Evolutionary conservation across 2,888 invertebrate genomes (phyloP).

Genomic region (Timandra comae): DNA sequence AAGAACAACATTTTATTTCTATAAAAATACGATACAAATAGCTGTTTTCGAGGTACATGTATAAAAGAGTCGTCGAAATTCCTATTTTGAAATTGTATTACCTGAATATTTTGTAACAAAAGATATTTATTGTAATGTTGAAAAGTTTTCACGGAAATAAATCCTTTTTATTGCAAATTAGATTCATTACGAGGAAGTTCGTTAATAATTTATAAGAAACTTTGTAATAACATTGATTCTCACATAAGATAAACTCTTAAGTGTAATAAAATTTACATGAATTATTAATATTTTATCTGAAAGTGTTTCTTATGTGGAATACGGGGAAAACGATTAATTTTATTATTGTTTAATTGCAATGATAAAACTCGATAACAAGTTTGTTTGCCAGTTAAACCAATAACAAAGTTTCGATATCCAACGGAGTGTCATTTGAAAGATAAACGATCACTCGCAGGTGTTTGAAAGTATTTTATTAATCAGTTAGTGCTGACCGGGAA

Average conservation of each 20-base stretch:
- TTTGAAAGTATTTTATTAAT: constrained; percentile 40
- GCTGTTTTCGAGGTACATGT: too few relatives aligned
- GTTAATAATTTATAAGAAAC: too few relatives aligned
- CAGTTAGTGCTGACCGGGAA: constrained; percentile 20
- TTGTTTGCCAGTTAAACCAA: constrained; percentile 33
- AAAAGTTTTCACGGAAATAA: background rate
- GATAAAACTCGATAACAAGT: constrained; percentile 29
- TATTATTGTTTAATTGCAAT: constrained; percentile 19
- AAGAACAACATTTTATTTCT: too few relatives aligned
- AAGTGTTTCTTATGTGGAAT: too few relatives aligned
- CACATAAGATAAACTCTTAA: background rate
- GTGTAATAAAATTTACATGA: background rate
- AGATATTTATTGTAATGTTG: too few relatives aligned
- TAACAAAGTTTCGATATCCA: constrained; percentile 40
- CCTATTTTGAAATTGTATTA: too few relatives aligned
- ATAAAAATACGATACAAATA: too few relatives aligned
- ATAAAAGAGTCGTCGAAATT: too few relatives aligned
- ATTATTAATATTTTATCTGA: too few relatives aligned
- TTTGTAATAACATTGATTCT: too few relatives aligned
- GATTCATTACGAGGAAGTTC: background rate
- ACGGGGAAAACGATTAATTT: constrained; percentile 1
- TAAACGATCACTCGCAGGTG: constrained; percentile 44
- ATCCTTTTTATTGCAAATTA: background rate
- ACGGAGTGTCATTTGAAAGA: constrained; percentile 38
- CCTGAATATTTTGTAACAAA: too few relatives aligned